phyloP scores from a whole-genome alignment of 2,888 invertebrate species.

The Bellardia pandia region DNA sequence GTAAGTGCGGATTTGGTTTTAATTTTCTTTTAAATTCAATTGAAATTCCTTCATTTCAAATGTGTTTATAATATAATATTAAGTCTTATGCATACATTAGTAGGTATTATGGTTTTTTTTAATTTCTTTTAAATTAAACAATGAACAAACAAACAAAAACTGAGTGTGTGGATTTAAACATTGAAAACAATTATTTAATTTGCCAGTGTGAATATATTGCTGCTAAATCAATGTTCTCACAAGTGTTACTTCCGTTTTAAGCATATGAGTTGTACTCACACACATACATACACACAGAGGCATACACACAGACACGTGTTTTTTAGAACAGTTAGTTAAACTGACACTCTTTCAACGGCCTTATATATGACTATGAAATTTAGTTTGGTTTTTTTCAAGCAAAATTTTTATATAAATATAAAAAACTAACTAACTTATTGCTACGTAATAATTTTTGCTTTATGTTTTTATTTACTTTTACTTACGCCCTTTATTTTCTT shows the following conservation, averaged over 20 bases:
- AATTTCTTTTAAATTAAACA: slow-evolving; percentile 23
- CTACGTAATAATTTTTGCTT: too few species aligned
- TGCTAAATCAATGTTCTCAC: slow-evolving; percentile 55
- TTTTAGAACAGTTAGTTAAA: background rate
- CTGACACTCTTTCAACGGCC: slow-evolving; percentile 32
- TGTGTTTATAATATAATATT: background rate
- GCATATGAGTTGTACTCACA: slow-evolving; percentile 50
- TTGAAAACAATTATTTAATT: slow-evolving; percentile 23
- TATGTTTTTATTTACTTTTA: too few species aligned
- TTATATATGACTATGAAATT: background rate
- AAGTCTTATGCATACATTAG: background rate
- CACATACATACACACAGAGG: background rate
- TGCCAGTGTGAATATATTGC: slow-evolving; percentile 32
- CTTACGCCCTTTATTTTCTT: too few species aligned
- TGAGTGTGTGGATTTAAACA: background rate
- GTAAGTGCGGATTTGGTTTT: background rate
- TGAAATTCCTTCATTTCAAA: slow-evolving; percentile 13
- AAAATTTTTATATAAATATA: too few species aligned
- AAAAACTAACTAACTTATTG: too few species aligned
- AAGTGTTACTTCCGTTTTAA: slow-evolving; percentile 75
- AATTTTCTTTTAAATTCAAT: slow-evolving; percentile 17
- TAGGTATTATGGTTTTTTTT: background rate
- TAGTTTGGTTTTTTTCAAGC: too few species aligned
- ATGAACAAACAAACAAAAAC: background rate
- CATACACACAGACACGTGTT: slow-evolving; percentile 18